Conservation (phyloP, 1,140 invertebrate species). For the Drosophila watanabei region DNA sequence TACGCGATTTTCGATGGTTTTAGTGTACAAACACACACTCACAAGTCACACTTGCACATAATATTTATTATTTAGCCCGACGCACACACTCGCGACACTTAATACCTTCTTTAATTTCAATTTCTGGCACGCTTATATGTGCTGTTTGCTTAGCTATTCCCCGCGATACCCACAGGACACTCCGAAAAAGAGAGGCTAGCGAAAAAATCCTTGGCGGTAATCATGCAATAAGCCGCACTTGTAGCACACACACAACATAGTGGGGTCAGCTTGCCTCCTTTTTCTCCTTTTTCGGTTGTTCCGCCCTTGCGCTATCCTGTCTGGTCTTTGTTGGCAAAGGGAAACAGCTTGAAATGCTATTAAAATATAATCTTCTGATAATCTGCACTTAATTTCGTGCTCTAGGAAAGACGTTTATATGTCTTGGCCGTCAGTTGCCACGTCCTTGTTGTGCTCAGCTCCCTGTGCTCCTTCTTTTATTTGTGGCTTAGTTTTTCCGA, state of each 20-base stretch:
- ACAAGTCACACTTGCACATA: slow-evolving; percentile 13
- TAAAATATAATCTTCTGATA: slow-evolving; percentile 84
- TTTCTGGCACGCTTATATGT: slow-evolving; percentile 68
- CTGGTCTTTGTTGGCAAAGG: slow-evolving; percentile 46
- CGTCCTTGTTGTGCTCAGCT: slow-evolving; percentile 16
- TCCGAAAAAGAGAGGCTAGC: slow-evolving; percentile 7
- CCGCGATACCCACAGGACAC: slow-evolving; percentile 2
- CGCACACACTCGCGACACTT: slow-evolving; percentile 60
- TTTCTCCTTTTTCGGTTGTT: slow-evolving; percentile 7
- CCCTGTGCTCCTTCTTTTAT: slow-evolving; percentile 4
- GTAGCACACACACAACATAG: slow-evolving; percentile 27
- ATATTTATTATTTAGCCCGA: slow-evolving; percentile 39
- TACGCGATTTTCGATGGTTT: slow-evolving; percentile 51
- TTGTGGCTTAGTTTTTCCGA: slow-evolving; percentile 23
- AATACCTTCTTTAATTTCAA: slow-evolving; percentile 73
- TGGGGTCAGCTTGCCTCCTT: slow-evolving; percentile 27
- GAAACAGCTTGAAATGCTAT: slow-evolving; percentile 84
- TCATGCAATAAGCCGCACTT: slow-evolving; percentile 78
- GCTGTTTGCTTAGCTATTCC: slow-evolving; percentile 57
- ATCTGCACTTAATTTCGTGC: slow-evolving; percentile 82
- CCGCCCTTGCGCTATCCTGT: slow-evolving; percentile 8
- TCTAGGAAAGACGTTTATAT: slow-evolving; percentile 38
- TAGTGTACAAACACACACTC: slow-evolving; percentile 25
- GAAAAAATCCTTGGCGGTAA: slow-evolving; percentile 56
- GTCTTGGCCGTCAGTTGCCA: slow-evolving; percentile 60